Percentiles rank a stretch among this genome's conserved stretches.
Conservation (phyloP, 2,797 vertebrate species). For the Echeneis naucrates region DNA sequence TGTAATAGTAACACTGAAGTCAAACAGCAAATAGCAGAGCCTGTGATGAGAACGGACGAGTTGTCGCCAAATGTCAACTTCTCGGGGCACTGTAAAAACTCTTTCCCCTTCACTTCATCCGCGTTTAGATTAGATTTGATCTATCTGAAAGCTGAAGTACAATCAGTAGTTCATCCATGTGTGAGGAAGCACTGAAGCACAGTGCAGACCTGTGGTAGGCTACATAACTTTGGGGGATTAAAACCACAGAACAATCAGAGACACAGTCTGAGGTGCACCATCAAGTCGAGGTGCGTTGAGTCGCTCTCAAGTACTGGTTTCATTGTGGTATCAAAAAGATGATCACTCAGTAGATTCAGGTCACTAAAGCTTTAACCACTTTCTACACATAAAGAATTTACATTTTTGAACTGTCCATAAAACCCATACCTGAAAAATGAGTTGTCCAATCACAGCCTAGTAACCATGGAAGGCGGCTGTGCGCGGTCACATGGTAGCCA, state of each 20-base stretch:
- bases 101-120: slow-evolving; percentile 5
- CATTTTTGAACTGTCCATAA: too few relatives aligned
- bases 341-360: too few relatives aligned
- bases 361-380: too few relatives aligned
- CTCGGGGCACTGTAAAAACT: background rate
- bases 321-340: too few relatives aligned
- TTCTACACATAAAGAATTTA: too few relatives aligned
- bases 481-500: too few relatives aligned
- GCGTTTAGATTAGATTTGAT: slow-evolving; percentile 44
- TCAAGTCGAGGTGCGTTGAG: background rate
- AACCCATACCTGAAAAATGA: too few relatives aligned
- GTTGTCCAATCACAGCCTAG: too few relatives aligned
- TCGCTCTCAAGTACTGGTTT: too few relatives aligned
- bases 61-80: background rate
- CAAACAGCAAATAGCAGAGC: background rate
- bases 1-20: background rate
- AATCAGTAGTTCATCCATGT: slow-evolving; percentile 52
- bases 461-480: too few relatives aligned
- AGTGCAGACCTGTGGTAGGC: slow-evolving; percentile 15
- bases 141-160: slow-evolving; percentile 49
- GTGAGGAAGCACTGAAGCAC: slow-evolving; percentile 31
- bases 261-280: slow-evolving; percentile 21
- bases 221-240: slow-evolving; percentile 62
- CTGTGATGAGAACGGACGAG: background rate
- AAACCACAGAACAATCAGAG: slow-evolving; percentile 61